These are phyloP conservation scores for Rhysida immarginata DNA, from an alignment of 1,140 invertebrate species.

Conservation along the genomic window DNA sequence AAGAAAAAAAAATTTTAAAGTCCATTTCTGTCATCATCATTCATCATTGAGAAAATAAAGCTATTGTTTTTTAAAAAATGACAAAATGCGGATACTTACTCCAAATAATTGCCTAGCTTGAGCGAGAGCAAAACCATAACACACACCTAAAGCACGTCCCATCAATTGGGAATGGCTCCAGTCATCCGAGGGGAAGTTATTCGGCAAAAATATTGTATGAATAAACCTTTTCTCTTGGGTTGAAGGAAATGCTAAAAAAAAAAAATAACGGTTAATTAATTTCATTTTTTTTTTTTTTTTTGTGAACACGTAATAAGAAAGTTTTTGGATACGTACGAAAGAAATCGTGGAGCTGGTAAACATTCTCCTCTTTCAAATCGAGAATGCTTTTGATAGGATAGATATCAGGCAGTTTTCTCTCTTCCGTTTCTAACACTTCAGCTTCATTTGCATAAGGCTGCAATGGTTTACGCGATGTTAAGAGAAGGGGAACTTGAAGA, in stretches of 20 bases:
- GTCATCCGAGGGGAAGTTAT: constrained; percentile 46
- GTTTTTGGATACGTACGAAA: constrained; percentile 46
- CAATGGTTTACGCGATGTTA: background rate
- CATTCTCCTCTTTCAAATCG: constrained; percentile 44
- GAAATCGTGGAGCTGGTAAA: constrained; percentile 42
- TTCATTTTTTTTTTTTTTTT: background rate
- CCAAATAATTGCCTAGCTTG: constrained; percentile 56
- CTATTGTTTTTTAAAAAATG: constrained; percentile 17
- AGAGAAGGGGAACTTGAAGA: background rate
- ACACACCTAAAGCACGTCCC: constrained; percentile 47
- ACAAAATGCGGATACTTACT: constrained; percentile 24
- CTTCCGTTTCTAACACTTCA: constrained; percentile 22
- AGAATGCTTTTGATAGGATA: constrained; percentile 51
- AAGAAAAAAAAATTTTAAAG: background rate
- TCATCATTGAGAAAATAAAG: constrained; percentile 4
- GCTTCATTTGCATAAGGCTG: constrained; percentile 24
- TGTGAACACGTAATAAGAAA: background rate
- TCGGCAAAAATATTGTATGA: constrained; percentile 55
- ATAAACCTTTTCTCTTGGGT: constrained; percentile 23
- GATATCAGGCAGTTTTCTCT: constrained; percentile 45
- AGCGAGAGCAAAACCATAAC: constrained; percentile 35
- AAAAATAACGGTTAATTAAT: background rate
- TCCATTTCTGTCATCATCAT: constrained; percentile 3
- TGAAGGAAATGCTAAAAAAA: constrained; percentile 6
- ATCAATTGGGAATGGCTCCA: constrained; percentile 35